phyloP scores from a whole-genome alignment of 2,797 vertebrate genomes.

The Muscicapa comitata region DNA sequence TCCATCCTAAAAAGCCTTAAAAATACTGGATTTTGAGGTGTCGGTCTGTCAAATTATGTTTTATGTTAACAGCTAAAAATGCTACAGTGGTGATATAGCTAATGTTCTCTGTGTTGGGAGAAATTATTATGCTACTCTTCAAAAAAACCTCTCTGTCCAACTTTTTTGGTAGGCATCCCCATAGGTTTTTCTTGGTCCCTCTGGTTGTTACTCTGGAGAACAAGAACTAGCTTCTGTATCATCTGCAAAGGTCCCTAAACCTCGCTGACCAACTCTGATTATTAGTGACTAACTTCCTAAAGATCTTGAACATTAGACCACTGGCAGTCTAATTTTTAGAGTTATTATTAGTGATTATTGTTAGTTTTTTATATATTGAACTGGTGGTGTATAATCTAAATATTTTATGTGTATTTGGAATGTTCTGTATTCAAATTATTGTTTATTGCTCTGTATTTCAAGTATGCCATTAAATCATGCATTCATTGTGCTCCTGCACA shows the following conservation, averaged over 20 bases:
- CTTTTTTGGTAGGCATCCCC: neutral
- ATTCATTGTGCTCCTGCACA: neutral
- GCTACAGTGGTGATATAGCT: neutral
- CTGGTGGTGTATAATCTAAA: neutral
- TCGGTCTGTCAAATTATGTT: neutral
- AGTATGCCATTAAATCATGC: neutral
- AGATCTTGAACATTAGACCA: neutral
- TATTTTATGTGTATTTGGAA: neutral
- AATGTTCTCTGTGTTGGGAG: neutral
- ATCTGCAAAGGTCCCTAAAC: neutral
- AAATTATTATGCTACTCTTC: neutral
- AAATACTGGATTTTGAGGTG: neutral
- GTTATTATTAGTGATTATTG: neutral
- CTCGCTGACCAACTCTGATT: neutral
- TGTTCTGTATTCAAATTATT: neutral
- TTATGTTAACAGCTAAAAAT: neutral
- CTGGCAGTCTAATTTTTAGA: neutral
- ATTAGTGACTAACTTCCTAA: neutral
- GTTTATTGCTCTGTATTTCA: neutral
- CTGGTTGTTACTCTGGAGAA: neutral
- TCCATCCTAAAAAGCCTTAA: neutral
- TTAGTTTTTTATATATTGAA: neutral
- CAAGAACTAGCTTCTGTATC: neutral
- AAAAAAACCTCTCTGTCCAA: neutral
- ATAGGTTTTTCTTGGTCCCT: neutral